phyloP scores from a whole-genome alignment of 2,113 vertebrate genomes.

The Thryonomys swinderianus region DNA sequence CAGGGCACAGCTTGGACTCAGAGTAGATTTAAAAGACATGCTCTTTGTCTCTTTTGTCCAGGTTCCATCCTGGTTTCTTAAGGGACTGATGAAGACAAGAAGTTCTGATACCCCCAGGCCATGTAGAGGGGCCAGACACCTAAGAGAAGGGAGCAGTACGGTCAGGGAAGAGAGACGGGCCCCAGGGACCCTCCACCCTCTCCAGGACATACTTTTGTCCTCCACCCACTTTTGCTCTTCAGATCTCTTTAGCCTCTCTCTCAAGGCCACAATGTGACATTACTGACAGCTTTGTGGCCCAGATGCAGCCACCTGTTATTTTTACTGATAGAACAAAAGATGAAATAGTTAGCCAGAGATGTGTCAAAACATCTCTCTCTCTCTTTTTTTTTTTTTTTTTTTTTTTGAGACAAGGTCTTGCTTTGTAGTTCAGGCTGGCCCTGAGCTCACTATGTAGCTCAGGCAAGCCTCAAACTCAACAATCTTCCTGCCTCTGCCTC shows the following conservation, averaged over 20 bases:
- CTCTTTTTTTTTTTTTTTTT: too few relatives aligned
- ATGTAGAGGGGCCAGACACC: not conserved
- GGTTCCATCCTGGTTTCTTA: not conserved
- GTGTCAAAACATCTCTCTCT: not conserved
- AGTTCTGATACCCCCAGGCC: not conserved
- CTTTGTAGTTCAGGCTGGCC: too few relatives aligned
- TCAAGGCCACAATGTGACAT: not conserved
- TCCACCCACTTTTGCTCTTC: not conserved
- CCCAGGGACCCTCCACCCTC: not conserved
- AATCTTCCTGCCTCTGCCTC: too few relatives aligned
- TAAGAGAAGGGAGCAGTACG: not conserved
- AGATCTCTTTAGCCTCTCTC: not conserved
- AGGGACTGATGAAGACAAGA: not conserved
- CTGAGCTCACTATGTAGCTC: too few relatives aligned
- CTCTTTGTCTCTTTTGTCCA: not conserved
- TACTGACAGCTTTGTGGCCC: not conserved
- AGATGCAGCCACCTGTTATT: not conserved
- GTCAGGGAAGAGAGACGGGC: not conserved
- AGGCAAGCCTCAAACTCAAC: too few relatives aligned
- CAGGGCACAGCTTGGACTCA: not conserved
- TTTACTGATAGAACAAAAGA: constrained; percentile 28
- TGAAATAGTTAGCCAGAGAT: not conserved
- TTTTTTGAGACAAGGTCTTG: too few relatives aligned
- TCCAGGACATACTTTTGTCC: not conserved
- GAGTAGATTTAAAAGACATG: not conserved